Evolutionary conservation across 2,888 invertebrate genomes (phyloP).

Genomic region (Tineola bisselliella): DNA sequence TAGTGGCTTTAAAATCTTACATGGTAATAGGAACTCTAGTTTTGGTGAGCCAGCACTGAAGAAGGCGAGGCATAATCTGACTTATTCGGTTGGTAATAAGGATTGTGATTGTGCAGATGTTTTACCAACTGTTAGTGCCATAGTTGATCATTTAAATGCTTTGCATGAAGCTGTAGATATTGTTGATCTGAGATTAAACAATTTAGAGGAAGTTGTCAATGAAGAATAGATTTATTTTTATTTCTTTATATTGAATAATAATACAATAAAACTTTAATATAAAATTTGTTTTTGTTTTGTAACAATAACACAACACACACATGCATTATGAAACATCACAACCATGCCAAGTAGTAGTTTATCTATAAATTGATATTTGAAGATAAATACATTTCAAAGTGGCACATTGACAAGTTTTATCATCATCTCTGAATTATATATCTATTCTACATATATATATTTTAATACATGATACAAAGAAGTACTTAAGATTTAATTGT

Average conservation of each 20-base stretch:
- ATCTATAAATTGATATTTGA: neutral
- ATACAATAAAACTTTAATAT: neutral
- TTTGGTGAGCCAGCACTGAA: conserved; percentile 23
- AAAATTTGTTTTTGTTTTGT: neutral
- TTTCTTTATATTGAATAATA: conserved; percentile 17
- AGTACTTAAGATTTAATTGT: too few relatives aligned
- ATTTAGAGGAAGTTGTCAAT: conserved; percentile 50
- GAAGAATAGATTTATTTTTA: neutral
- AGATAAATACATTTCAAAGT: neutral
- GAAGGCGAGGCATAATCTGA: conserved; percentile 31
- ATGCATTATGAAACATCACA: too few relatives aligned
- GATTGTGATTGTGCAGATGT: conserved; percentile 56
- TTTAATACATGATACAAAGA: too few relatives aligned
- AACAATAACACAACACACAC: too few relatives aligned
- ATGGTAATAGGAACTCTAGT: conserved; percentile 24
- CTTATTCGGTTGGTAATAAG: conserved; percentile 21
- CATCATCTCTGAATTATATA: neutral
- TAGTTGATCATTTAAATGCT: conserved; percentile 66
- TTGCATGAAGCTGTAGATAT: conserved; percentile 65
- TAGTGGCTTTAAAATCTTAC: conserved; percentile 52
- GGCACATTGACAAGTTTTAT: neutral
- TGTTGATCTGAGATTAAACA: conserved; percentile 62
- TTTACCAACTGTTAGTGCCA: conserved; percentile 58
- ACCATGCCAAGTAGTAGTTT: neutral
- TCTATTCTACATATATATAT: too few relatives aligned